Conservation (phyloP, 2,797 vertebrate species). For the Macrochelys suwanniensis region DNA sequence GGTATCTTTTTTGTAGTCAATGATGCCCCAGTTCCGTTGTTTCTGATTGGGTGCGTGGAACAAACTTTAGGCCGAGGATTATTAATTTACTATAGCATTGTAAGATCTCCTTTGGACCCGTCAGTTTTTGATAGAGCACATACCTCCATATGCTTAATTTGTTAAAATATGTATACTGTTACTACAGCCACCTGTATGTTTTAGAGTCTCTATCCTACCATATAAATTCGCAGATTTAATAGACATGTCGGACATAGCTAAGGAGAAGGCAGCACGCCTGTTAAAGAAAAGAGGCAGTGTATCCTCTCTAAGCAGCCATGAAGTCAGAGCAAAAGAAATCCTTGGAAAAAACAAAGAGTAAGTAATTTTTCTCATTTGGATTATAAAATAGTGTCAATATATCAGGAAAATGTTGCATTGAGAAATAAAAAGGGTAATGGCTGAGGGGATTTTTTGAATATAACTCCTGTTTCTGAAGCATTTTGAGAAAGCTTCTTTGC, state of each 20-base stretch:
- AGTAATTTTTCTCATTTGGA: conserved; percentile 18
- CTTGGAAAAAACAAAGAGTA: conserved; percentile 84
- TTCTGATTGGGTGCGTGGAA: not conserved
- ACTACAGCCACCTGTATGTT: not conserved
- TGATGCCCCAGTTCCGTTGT: not conserved
- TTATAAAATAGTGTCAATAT: not conserved
- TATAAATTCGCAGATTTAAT: not conserved
- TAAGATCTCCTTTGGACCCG: not conserved
- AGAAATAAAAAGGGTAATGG: not conserved
- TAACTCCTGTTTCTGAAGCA: not conserved
- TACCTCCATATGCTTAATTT: not conserved
- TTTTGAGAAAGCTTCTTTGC: not conserved
- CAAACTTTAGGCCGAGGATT: not conserved
- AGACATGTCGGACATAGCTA: conserved; percentile 82
- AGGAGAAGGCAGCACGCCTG: conserved; percentile 78
- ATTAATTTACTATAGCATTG: not conserved
- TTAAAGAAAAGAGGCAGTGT: conserved; percentile 82
- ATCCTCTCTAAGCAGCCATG: conserved; percentile 81
- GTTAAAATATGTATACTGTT: not conserved
- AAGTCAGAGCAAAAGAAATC: conserved; percentile 78
- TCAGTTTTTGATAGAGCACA: not conserved
- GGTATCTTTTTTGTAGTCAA: not conserved
- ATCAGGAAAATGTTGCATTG: not conserved
- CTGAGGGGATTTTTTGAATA: not conserved
- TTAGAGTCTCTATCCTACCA: not conserved